Evolutionary conservation across 30 jellyfish, hydroid and myxozoan genomes (phyloP), one percentile per base, ranked within the genome.

Genomic region (Aurelia coerulea): DNA sequence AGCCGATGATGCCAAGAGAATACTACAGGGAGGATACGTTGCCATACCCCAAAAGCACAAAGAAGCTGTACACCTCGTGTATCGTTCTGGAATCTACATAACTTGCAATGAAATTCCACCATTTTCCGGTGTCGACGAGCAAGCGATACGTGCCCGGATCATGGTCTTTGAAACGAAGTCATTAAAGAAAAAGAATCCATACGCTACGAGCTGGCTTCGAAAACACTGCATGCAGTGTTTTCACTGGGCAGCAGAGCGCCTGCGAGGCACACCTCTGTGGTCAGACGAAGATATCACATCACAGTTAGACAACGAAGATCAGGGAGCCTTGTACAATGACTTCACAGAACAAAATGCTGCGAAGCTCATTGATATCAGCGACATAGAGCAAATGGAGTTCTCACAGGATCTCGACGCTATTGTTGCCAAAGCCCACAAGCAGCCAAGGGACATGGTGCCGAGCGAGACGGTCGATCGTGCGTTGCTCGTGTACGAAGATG

Each of bases 291-390:
- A 14, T 14, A 2, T 74, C 15, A 42, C 49, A 39, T 35, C 71
- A 19, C 31, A 2, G 35, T 15, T 35, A 34, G 34, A 46, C 18
- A 4, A 46, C 29, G 3, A 46, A 42, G 84, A 74, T 42, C 41
- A 74, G 29, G 84, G 84, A 13, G 71, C 69, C 34, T 5, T 74
- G 11, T 74, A 42, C 71, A 74, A 74, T 50, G 49, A 74, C 33
- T 74, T 39, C 72, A 19, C 29, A 5, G 73, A 52, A 6, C 73
- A 54, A 12, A 34, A 74, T 4, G 23, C 63, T 13, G 37, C 46
- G 9, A 3, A 34, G n/a, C 46, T 13, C 32, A 74, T 74, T 2
- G 54, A 53, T 59, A 34, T 32, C 7, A 31, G 31, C 19, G 85
- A 74, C 5, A 74, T 49, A 50, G 73, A 74, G 54, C 51, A 50